A percentile compares a stretch with the other conserved stretches of the same genome.
Evolutionary conservation across 2,113 vertebrate species (phyloP).

Genomic region (Furnarius figulus): DNA sequence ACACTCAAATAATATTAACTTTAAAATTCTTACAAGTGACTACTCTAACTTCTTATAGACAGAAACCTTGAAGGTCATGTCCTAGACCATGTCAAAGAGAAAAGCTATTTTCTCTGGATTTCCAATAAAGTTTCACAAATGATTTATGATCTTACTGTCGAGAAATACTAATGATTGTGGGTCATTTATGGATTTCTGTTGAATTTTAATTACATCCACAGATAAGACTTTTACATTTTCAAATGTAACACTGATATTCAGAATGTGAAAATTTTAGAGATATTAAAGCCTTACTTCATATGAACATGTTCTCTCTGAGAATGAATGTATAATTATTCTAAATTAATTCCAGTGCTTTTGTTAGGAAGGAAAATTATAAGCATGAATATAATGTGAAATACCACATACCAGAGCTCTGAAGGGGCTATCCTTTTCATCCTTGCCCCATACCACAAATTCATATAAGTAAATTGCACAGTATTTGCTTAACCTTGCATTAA

Average conservation of each 20-base stretch:
- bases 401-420: neutral
- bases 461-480: neutral
- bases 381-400: neutral
- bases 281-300: neutral
- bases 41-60: neutral
- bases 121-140: slow-evolving; percentile 9
- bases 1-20: neutral
- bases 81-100: neutral
- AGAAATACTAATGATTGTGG: neutral
- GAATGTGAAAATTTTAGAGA: neutral
- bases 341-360: neutral
- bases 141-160: slow-evolving; percentile 24
- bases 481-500: neutral
- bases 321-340: neutral
- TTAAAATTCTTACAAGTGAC: neutral
- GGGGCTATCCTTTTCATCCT: neutral
- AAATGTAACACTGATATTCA: neutral
- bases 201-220: slow-evolving; percentile 21
- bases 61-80: neutral
- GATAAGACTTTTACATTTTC: neutral
- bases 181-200: slow-evolving; percentile 1
- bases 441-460: neutral
- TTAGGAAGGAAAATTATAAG: neutral
- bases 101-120: neutral
- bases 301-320: neutral